Conservation (phyloP, 53 echinoderm and acorn worm species). For the Hippasteria phrygiana region DNA sequence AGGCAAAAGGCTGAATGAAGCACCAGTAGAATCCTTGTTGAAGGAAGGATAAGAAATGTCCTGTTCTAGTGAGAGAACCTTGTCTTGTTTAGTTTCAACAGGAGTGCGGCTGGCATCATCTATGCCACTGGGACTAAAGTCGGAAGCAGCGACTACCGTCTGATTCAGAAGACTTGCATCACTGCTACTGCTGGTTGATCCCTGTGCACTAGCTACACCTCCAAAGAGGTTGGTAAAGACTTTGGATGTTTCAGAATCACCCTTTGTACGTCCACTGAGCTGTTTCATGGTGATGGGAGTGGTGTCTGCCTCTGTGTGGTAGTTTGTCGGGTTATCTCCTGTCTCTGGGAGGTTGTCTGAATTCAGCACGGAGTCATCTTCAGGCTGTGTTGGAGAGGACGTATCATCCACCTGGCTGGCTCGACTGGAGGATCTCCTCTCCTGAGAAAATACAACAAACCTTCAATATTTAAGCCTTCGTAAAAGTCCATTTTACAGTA, state of each 20-base stretch:
- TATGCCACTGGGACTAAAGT: constrained; percentile 42
- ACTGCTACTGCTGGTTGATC: constrained; percentile 74
- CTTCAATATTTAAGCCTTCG: not conserved
- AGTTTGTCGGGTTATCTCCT: not conserved
- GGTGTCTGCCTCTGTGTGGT: not conserved
- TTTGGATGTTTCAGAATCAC: not conserved
- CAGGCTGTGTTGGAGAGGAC: not conserved
- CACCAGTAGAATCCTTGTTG: not conserved
- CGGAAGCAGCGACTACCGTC: constrained; percentile 85
- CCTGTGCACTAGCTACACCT: constrained; percentile 33
- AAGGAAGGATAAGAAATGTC: not conserved
- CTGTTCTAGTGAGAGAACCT: not conserved
- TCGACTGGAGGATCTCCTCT: constrained; percentile 45
- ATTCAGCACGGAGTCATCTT: not conserved
- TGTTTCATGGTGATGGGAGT: not conserved
- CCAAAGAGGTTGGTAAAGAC: not conserved
- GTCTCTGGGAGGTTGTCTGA: not conserved
- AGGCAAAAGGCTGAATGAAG: not conserved
- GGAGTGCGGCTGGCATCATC: not conserved
- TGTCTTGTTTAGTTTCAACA: not conserved
- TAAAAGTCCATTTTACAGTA: no score
- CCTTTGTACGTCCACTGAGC: not conserved
- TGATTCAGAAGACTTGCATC: constrained; percentile 82
- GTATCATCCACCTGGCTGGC: constrained; percentile 7
- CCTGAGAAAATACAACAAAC: constrained; percentile 15